These are phyloP conservation scores for Polyommatus icarus DNA, from an alignment of 2,888 invertebrate species.

Conservation along the genomic window DNA sequence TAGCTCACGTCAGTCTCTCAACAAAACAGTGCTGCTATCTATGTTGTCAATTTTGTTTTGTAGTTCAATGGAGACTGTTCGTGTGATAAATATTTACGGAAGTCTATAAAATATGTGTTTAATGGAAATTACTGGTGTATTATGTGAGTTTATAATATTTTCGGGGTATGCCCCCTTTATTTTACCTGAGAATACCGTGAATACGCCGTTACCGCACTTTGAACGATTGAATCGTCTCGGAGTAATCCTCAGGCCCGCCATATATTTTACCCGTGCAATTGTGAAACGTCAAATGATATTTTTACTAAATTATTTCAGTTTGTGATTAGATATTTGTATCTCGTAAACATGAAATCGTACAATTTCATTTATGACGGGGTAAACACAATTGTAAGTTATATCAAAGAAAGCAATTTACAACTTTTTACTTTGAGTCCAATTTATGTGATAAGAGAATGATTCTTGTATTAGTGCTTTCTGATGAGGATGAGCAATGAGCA, in stretches of 20 bases:
- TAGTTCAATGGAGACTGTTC: constrained; percentile 82
- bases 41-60: constrained; percentile 87
- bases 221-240: constrained; percentile 37
- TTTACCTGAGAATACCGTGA: constrained; percentile 37
- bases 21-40: constrained; percentile 87
- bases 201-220: constrained; percentile 46
- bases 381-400: constrained; percentile 36
- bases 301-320: constrained; percentile 55
- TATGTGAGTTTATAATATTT: constrained; percentile 52
- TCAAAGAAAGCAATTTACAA: constrained; percentile 29
- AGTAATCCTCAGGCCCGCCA: constrained; percentile 68
- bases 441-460: constrained; percentile 12
- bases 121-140: constrained; percentile 46
- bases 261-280: constrained; percentile 71
- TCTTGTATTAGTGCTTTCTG: background rate
- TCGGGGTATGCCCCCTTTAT: constrained; percentile 34
- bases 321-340: constrained; percentile 43
- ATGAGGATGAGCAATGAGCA: background rate
- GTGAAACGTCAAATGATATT: constrained; percentile 75
- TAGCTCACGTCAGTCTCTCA: constrained; percentile 80
- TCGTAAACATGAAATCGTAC: constrained; percentile 36
- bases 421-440: constrained; percentile 30
- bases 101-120: constrained; percentile 62
- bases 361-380: constrained; percentile 42
- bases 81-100: constrained; percentile 83